phyloP scores from a whole-genome alignment of 2,113 vertebrate species.

The Cryptomyrus ogoouensis region DNA sequence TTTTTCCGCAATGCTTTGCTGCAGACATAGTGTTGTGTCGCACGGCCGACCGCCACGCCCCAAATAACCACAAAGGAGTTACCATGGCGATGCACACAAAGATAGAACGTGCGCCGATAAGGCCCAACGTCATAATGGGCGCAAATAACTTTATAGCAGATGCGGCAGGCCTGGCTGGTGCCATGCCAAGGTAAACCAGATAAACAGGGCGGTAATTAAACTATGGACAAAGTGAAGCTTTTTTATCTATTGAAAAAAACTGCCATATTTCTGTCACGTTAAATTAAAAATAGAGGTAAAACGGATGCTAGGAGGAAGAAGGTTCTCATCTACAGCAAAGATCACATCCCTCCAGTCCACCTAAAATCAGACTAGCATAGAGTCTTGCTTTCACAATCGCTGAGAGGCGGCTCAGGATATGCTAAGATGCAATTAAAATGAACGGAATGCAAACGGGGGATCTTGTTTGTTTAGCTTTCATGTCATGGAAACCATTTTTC shows the following conservation, averaged over 20 bases:
- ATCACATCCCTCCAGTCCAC: neutral
- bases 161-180: neutral
- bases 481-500: neutral
- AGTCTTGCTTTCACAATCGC: slow-evolving; percentile 1
- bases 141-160: neutral
- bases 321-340: neutral
- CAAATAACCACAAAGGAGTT: neutral
- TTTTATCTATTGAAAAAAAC: neutral
- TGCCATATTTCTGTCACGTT: neutral
- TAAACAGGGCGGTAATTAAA: neutral
- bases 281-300: neutral
- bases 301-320: neutral
- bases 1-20: neutral
- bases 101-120: neutral
- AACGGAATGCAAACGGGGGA: neutral
- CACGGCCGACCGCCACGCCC: neutral
- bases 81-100: neutral
- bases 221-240: neutral
- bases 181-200: neutral
- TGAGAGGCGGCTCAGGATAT: neutral
- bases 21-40: neutral
- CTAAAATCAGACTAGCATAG: neutral
- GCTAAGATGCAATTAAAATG: neutral
- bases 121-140: neutral
- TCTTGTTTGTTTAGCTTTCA: neutral